phyloP scores from a whole-genome alignment of 2,113 vertebrate genomes.

The Stictonetta naevosa region DNA sequence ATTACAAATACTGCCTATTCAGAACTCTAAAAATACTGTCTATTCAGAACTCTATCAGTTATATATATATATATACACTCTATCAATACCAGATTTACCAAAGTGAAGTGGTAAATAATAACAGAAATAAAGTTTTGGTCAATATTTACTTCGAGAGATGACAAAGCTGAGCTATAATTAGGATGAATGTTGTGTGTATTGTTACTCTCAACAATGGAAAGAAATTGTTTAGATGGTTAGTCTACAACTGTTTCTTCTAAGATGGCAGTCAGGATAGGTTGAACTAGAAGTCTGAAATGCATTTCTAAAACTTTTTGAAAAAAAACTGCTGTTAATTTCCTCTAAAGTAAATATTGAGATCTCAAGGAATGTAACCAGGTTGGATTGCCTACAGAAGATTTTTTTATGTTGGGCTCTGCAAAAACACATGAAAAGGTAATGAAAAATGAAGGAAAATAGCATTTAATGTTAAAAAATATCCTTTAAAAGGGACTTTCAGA shows the following conservation, averaged over 20 bases:
- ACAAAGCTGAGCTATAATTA: constrained; percentile 18
- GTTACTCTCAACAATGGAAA: not conserved
- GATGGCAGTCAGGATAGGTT: not conserved
- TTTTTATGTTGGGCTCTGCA: not conserved
- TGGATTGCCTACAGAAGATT: not conserved
- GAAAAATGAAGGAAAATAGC: not conserved
- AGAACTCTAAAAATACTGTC: not conserved
- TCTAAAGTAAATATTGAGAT: not conserved
- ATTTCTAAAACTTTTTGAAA: not conserved
- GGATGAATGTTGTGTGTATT: constrained; percentile 31
- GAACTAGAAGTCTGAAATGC: not conserved
- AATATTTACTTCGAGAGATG: not conserved
- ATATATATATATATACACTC: no score
- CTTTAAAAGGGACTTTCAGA: not conserved
- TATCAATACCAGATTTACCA: not conserved
- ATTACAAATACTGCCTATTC: not conserved
- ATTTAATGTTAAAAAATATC: not conserved
- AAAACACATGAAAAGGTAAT: not conserved
- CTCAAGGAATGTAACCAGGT: not conserved
- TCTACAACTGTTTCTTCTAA: not conserved
- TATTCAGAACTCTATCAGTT: not conserved
- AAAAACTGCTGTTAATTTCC: not conserved
- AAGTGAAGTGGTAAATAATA: not conserved
- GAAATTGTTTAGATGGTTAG: not conserved
- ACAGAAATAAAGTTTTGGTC: not conserved